Conservation (phyloP, 2,888 invertebrate genomes). For the Rotaria sp. region DNA sequence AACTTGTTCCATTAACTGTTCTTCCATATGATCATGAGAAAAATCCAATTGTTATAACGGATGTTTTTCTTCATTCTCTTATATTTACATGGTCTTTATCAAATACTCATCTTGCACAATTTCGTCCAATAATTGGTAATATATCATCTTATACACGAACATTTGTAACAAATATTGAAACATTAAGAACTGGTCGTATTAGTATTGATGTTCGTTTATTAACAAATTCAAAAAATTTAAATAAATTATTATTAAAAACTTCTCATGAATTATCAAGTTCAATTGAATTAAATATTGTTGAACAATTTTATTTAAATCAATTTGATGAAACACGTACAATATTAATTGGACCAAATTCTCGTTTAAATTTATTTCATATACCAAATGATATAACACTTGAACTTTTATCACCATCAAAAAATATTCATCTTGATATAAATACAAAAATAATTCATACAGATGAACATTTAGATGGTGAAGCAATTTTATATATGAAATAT, state of each 20-base stretch:
- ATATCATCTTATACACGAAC: background rate
- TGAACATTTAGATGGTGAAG: background rate
- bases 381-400: slow-evolving; percentile 6
- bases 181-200: background rate
- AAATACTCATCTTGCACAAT: slow-evolving; percentile 13
- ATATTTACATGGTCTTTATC: slow-evolving; percentile 26
- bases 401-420: background rate
- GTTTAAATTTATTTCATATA: slow-evolving; percentile 7
- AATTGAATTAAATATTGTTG: background rate
- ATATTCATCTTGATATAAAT: background rate
- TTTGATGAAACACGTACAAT: slow-evolving; percentile 25
- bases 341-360: slow-evolving; percentile 12
- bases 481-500: slow-evolving; percentile 10
- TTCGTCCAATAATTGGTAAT: slow-evolving; percentile 28
- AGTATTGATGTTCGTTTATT: slow-evolving; percentile 19
- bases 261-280: background rate
- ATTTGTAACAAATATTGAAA: slow-evolving; percentile 18
- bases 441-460: background rate
- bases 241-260: background rate
- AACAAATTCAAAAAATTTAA: background rate
- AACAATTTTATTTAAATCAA: background rate
- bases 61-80: background rate
- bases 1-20: background rate
- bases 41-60: background rate
- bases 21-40: background rate